Base-by-base conservation (phyloP, 2,113 vertebrate genomes). In the Atrichornis clamosus region DNA sequence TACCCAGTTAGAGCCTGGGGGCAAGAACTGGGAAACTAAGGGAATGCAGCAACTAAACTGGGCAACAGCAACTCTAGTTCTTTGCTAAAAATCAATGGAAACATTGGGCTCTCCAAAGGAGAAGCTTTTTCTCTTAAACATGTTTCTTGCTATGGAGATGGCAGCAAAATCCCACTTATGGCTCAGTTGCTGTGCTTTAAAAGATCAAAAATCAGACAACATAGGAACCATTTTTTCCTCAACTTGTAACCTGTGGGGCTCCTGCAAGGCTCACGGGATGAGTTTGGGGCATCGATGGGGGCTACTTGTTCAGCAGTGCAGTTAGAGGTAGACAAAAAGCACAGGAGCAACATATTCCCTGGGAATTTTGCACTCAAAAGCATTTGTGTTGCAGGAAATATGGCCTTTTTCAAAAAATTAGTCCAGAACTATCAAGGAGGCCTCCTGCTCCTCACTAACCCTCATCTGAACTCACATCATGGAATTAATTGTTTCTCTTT, bases 241-340 rank as follows among this genome's bases (percentile, higher is more conserved):
- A 17, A 2, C 16, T 35, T 59, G 15, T 37, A 84, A 22, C 22
- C 70, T 70, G 13, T 10, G 14, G 30, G n/a, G 27, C 7, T 64
- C 37, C 41, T 62, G 37, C 53, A 24, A 6, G 13, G 15, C n/a
- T 63, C 46, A 15, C 32, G 32, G 72, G 64, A 21, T 39, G 50
- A 50, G 41, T 35, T 10, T 42, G 9, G 35, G 63, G 3, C 5
- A 12, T 14, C 6, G 3, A 0, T 15, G 15, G 6, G 6, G 10
- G 39, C 44, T 90, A 47, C 16, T 62, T 10, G 6, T 10, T 46
- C 82, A 75, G 33, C 53, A 55, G 35, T 3, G 21, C 47, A 47
- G 4, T 8, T 8, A n/a, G 19, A 62, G 28, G 6, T 4, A 4
- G 15, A 47, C 42, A 3, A 62, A 62, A 84, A 84, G 5, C 75